Percentiles rank a stretch among this genome's conserved stretches.
Evolutionary conservation across 2,888 invertebrate genomes (phyloP).

Genomic region (Frankliniella fusca): DNA sequence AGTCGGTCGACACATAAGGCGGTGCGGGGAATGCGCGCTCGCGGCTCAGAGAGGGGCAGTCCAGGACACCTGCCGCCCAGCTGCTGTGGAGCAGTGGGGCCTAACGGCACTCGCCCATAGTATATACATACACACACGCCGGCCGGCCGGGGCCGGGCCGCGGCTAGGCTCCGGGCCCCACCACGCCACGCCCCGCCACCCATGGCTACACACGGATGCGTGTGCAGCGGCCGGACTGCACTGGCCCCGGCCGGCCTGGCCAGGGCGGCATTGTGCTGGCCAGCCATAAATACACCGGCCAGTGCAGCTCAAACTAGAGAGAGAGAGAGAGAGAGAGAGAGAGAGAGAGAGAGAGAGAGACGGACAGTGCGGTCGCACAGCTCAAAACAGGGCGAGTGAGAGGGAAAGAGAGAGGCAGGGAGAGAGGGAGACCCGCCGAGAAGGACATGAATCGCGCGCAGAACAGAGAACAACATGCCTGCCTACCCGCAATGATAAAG

Average conservation of each 20-base stretch:
- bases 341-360: background rate
- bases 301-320: background rate
- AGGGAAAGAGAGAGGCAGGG: background rate
- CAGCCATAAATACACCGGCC: constrained; percentile 9
- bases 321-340: background rate
- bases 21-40: no score
- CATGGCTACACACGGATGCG: constrained; percentile 20
- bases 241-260: background rate
- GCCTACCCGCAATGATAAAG: no score
- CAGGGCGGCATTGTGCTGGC: constrained; percentile 1
- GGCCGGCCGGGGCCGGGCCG: background rate
- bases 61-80: background rate
- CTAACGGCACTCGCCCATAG: constrained; percentile 11
- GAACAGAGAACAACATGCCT: no score
- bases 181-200: constrained; percentile 14
- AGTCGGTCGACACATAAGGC: no score
- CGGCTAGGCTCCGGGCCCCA: background rate
- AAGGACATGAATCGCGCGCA: no score
- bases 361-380: background rate
- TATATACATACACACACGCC: background rate
- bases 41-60: background rate
- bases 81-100: background rate
- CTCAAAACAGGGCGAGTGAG: background rate
- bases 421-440: background rate
- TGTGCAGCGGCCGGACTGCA: background rate